Conservation (phyloP, 2,113 vertebrate genomes). For the Bothrops jararaca region DNA sequence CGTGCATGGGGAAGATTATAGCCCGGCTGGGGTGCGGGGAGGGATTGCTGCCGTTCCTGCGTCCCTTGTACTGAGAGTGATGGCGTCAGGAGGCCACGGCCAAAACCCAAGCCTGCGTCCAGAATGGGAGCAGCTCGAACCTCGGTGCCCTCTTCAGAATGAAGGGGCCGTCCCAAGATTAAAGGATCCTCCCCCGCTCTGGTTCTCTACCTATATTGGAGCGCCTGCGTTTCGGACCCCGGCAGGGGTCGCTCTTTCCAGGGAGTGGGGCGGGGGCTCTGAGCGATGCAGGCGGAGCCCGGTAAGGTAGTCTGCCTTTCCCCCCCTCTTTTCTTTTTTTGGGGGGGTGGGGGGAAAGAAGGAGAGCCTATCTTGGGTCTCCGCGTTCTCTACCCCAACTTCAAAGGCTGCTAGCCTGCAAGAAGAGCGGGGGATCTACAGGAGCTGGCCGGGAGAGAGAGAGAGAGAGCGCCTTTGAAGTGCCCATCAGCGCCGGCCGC, state of each 20-base stretch:
- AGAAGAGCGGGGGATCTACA: background rate
- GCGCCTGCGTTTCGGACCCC: background rate
- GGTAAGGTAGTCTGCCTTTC: background rate
- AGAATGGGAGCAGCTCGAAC: conserved; percentile 12
- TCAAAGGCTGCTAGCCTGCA: conserved; percentile 7
- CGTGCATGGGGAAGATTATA: conserved; percentile 26
- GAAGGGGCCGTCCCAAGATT: conserved; percentile 3
- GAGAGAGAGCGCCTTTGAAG: conserved; percentile 25
- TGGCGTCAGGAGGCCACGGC: conserved; percentile 23
- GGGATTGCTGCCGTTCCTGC: conserved; percentile 19
- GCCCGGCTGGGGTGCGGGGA: conserved; percentile 17
- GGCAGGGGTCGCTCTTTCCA: conserved; percentile 8
- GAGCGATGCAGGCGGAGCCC: too few relatives aligned
- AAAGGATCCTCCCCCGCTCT: background rate
- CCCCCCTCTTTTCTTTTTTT: background rate
- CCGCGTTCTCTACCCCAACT: conserved; percentile 8
- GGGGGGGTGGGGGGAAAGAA: background rate
- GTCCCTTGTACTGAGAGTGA: conserved; percentile 25
- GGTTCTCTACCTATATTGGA: background rate
- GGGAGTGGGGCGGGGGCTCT: background rate
- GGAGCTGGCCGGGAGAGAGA: background rate
- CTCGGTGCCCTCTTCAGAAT: conserved; percentile 21
- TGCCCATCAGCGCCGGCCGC: conserved; percentile 20
- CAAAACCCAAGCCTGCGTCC: background rate
- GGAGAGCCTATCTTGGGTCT: background rate